These are phyloP conservation scores for Mormyrops boulengeri DNA, from an alignment of 2,797 vertebrate genomes.

Conservation along the genomic window DNA sequence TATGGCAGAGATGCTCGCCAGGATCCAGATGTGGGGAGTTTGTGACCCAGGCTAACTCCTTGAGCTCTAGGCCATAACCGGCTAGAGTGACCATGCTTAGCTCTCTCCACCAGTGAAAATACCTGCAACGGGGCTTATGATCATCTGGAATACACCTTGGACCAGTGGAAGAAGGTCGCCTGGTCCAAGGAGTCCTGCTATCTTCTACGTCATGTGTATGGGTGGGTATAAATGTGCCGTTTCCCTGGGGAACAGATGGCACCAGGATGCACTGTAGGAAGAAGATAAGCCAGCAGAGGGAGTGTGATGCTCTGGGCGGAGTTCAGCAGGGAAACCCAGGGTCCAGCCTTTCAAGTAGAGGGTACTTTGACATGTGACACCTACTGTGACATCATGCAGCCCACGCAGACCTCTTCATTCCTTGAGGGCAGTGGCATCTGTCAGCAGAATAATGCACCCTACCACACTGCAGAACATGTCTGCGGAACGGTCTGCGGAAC, in stretches of 20 bases:
- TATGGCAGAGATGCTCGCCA: neutral
- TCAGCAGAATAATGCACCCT: neutral
- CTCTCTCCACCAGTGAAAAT: neutral
- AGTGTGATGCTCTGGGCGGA: neutral
- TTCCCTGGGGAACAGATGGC: neutral
- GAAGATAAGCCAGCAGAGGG: neutral
- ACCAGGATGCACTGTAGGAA: neutral
- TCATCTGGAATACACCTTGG: neutral
- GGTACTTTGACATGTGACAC: neutral
- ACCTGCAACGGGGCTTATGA: neutral
- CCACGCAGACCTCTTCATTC: neutral
- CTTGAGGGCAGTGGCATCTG: neutral
- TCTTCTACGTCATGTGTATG: neutral
- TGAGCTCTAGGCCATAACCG: neutral
- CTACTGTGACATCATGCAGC: neutral
- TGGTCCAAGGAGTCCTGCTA: neutral
- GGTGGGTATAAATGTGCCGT: neutral
- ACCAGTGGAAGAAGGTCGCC: neutral
- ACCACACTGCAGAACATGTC: neutral
- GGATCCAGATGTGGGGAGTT: neutral
- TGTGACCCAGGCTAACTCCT: neutral
- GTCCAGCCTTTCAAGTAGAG: neutral
- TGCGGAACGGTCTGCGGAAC: neutral
- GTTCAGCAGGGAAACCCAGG: neutral
- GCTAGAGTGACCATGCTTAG: neutral